A percentile compares a stretch with the other conserved stretches of the same genome.
These are phyloP conservation scores for Nyctalus aviator DNA, from an alignment of 2,797 vertebrate species.

Conservation along the genomic window DNA sequence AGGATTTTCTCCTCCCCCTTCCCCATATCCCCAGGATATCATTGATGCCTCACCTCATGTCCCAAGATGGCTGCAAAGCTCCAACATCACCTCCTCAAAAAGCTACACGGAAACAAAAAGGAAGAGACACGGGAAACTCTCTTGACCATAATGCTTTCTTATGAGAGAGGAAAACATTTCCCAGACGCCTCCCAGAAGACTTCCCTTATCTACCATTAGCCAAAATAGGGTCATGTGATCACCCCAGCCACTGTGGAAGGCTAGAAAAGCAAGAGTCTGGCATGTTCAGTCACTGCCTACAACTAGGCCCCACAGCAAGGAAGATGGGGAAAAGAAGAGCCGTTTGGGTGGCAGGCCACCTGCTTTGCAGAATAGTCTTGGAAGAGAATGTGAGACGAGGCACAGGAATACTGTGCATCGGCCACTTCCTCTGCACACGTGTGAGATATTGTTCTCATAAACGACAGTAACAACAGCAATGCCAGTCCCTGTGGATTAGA, in stretches of 20 bases:
- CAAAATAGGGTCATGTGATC: not conserved
- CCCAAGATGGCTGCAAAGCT: not conserved
- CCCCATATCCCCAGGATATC: not conserved
- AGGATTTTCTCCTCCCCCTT: not conserved
- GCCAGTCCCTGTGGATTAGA: not conserved
- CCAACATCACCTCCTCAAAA: not conserved
- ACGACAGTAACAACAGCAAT: not conserved
- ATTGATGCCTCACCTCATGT: not conserved
- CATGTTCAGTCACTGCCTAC: not conserved
- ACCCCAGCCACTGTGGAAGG: not conserved
- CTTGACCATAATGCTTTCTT: not conserved
- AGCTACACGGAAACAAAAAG: conserved; percentile 5
- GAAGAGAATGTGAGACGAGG: not conserved
- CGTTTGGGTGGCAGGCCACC: fast-evolving
- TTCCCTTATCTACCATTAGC: not conserved
- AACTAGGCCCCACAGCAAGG: not conserved
- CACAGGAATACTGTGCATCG: not conserved
- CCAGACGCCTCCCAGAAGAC: not conserved
- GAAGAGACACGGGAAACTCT: not conserved
- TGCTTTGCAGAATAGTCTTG: not conserved
- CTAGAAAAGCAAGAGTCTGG: not conserved
- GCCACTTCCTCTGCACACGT: not conserved
- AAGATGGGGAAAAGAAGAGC: not conserved
- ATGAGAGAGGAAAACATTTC: not conserved
- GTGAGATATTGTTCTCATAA: not conserved